Base-by-base conservation (phyloP, 2,113 vertebrate species). In the Rhinoderma darwinii region DNA sequence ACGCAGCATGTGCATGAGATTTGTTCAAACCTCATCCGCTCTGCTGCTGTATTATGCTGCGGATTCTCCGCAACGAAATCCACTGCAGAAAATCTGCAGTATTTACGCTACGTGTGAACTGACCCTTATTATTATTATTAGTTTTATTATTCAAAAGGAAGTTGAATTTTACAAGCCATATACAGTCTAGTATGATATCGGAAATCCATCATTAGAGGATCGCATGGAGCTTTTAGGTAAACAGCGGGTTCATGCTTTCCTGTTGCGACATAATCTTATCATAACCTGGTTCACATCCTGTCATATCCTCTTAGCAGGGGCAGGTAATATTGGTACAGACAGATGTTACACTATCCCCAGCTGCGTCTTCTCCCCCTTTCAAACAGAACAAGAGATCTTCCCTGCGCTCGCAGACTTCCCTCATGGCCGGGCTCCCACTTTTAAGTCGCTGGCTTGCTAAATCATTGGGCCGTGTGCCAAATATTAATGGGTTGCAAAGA, bases 401-500 rank as follows among this genome's bases (percentile, higher is more conserved):
- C 86, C 86, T 41, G 47, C 61, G 39, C 86, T 27, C 66, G 47
- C 72, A 59, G 37, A 47, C 78, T 47, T 87, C 78, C 86, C 86
- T 73, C 41, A 87, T 82, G 79, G 86, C 51, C 39, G 11, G 86
- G 66, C 66, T 82, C 79, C 79, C 41, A 87, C 85, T 87, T 82
- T 87, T 78, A 87, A 82, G 78, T 82, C 30, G 25, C 79, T 82
- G 54, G 86, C 47, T 82, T 87, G 86, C 82, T 87, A 82, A 87
- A 87, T 87, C 86, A 82, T 63, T 87, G 86, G 85, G 86, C 78
- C n/a, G 18, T 0, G 39, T 82, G 86, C 86, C 86, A 87, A 82
- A 61, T 87, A 87, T 87, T 87, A 87, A 87, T 87, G 86, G 86
- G 41, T 87, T 87, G 70, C 79, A 87, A 87, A 75, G 79, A 87